These are phyloP conservation scores for Cyanoramphus novaezelandiae DNA, from an alignment of 2,113 vertebrate genomes.

Conservation along the genomic window DNA sequence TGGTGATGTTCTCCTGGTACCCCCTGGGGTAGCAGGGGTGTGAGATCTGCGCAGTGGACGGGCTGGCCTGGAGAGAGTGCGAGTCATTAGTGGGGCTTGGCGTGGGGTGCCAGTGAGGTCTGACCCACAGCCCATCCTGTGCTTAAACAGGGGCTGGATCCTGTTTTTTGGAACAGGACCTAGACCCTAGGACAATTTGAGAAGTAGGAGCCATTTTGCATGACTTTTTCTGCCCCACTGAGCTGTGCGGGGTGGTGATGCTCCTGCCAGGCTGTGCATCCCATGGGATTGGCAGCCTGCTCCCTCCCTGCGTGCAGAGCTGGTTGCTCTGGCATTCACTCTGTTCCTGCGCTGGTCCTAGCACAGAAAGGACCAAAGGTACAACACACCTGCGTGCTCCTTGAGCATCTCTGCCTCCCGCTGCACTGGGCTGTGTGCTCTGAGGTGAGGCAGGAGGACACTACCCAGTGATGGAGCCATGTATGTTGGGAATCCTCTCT, in stretches of 20 bases:
- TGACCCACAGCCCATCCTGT: background rate
- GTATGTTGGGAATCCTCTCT: background rate
- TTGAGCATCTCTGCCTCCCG: background rate
- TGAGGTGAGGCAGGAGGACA: background rate
- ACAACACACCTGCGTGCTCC: rapidly evolving
- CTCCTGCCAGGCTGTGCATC: background rate
- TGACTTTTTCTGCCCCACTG: background rate
- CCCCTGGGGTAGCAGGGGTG: conserved; percentile 80
- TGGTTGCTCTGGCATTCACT: too few relatives aligned
- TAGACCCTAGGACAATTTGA: background rate
- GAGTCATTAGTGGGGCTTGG: background rate
- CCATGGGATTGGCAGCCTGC: background rate
- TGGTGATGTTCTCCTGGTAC: conserved; percentile 41
- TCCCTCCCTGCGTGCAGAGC: background rate
- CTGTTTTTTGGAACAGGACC: background rate
- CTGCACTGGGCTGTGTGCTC: background rate
- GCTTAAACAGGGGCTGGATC: background rate
- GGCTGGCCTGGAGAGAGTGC: background rate
- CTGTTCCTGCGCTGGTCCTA: background rate
- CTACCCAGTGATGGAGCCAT: background rate
- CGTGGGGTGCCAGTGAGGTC: background rate
- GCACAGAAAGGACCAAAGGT: background rate
- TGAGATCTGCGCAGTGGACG: background rate
- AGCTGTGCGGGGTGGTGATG: background rate
- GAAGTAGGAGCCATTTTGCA: background rate